Evolutionary conservation across 2,113 vertebrate species (phyloP), one percentile per base, ranked within the genome.

Genomic region (Gnathonemus echidnorhynchus): DNA sequence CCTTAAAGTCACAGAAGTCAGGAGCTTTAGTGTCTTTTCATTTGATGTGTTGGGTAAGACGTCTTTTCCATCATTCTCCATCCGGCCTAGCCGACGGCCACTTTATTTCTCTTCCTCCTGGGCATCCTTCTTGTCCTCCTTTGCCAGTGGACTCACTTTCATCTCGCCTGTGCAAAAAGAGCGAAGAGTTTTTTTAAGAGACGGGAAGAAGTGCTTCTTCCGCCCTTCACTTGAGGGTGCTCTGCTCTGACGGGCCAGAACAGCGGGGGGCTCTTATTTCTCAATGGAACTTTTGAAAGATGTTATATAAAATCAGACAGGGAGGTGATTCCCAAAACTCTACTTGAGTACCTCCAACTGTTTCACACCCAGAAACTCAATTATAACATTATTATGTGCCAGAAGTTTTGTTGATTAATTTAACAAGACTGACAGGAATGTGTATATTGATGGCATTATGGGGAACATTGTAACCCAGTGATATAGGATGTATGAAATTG

Each of bases 91-190:
- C 19, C 27, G 52, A 31, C 46, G 87, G 52, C 35, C 13, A 8
- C 70, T 92, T 88, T 94, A 95, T 85, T 94, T 94, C 83, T 92
- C 89, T 88, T 92, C 94, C 87, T 94, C 90, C 90, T 89, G 90
- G 90, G 66, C 90, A 91, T 89, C 70, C 87, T 93, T 93, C 93
- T 94, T 92, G 90, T 93, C 92, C 86, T 94, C 93, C 83, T 92
- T 93, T 46, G 90, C 89, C 0, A 74, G 80, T 58, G 93, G 94
- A 92, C 89, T 92, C 58, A 89, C 92, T 91, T 91, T 93, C 91
- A 92, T 92, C 74, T 92, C 95, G 95, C 91, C 50, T 91, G 92
- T 92, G 15, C 42, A 88, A 10, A 83, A 88, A 80, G 9, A 62
- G 15, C 86, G 5, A n/a, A 27, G 42, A 17, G 24, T 7, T 27